Evolutionary conservation across 2,797 vertebrate genomes (phyloP), one percentile per base, ranked within the genome.

Genomic region (Sebastes itinus): DNA sequence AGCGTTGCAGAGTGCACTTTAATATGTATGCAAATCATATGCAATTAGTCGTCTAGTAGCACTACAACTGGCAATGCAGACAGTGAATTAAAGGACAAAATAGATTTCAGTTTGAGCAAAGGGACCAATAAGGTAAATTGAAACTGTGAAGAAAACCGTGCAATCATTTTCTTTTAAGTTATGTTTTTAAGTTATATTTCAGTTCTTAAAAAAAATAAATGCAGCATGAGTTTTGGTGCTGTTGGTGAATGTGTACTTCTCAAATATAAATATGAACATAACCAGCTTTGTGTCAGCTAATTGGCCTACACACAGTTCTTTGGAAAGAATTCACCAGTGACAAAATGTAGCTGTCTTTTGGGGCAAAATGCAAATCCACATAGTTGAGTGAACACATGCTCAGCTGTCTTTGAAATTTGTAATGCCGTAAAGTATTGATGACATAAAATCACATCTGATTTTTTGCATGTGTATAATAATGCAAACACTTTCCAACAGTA

Each of bases 141-240:
- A 85, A 88, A 89, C 90, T 91, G 85, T 89, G 87, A 90, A 80
- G 3, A 81, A 67, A 75, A 64, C 4, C 8, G 23, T 80, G 77
- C 75, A 79, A 78, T 75, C 12, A n/a, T 70, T 77, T 18, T 59
- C 28, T 52, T 75, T 9, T 16, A 52, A 65, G 7, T 64, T 35
- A 49, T 84, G 55, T 66, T 67, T 78, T 25, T 66, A 75, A 75
- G 18, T 88, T n/a, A 63, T 60, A 32, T 67, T 72, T 59, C 23
- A 18, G 14, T 71, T 81, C 13, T 68, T 75, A 4, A 56, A 18
- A 76, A 56, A 67, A 42, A 20, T 18, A 46, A 42, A 5, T 38
- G 35, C 70, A 82, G 54, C 54, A 68, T 82, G 60, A 42, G 56
- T 71, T 59, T 46, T 75, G 79, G n/a, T 85, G 82, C 70, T 75